These are phyloP conservation scores for Amaurobius ferox DNA, from an alignment of 2,888 invertebrate genomes.

Conservation along the genomic window DNA sequence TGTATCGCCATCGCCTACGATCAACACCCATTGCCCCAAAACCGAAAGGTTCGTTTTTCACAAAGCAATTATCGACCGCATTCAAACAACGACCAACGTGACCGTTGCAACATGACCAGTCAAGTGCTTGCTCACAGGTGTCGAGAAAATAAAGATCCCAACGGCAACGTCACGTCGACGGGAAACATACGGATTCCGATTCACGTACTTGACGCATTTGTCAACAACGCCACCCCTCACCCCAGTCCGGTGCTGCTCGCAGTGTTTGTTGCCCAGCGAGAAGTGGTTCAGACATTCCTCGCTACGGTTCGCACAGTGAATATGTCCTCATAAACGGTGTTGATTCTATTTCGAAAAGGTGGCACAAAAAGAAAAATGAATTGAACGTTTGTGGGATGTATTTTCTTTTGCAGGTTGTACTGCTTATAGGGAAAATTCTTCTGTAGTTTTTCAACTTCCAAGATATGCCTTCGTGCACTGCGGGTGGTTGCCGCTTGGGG, in stretches of 20 bases:
- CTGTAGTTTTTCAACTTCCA: conserved; percentile 30
- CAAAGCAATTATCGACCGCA: conserved; percentile 28
- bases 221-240: not conserved
- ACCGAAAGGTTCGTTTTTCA: conserved; percentile 32
- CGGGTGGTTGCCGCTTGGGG: not conserved
- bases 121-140: no score
- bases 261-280: conserved; percentile 30
- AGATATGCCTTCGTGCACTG: conserved; percentile 38
- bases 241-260: not conserved
- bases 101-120: not conserved
- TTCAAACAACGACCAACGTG: conserved; percentile 2
- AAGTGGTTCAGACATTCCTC: conserved; percentile 41
- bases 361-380: not conserved
- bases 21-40: not conserved
- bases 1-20: conserved; percentile 46
- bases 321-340: not conserved
- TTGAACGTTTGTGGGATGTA: not conserved
- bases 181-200: not conserved
- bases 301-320: not conserved
- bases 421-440: not conserved
- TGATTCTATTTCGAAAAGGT: no score
- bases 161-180: not conserved
- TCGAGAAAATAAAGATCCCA: not conserved
- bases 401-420: conserved; percentile 8
- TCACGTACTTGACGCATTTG: no score